Evolutionary conservation across 1,140 invertebrate genomes (phyloP), one percentile per base, ranked within the genome.

Genomic region (Drosophila yakuba): DNA sequence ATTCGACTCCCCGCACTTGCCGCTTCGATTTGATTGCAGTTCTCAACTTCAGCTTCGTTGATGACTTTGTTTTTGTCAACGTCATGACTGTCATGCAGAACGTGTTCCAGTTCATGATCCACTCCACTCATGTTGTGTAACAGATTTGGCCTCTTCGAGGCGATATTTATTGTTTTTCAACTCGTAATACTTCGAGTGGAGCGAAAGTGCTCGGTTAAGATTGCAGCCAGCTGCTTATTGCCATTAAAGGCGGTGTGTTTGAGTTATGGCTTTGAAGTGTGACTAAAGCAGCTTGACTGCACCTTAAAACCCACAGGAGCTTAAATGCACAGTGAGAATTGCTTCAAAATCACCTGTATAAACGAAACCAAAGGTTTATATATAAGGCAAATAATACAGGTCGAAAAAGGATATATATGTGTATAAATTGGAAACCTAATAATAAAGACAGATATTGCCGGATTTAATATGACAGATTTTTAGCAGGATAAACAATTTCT

Each of bases 1-100:
- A n/a, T 20, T 5, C 12, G 4, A 0, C 12, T 12, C 10, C n/a
- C 20, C 23, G 32, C 32, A 32, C 23, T 5, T 23, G 25, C 25
- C 15, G n/a, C 20, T 36, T 75, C 74, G 62, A 69, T 77, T 61
- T 76, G 78, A 71, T 72, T 81, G 79, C 79, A 82, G 79, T 78
- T 81, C 62, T 78, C 67, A 81, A 82, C 78, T 80, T 80, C 71
- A 80, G 74, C 80, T 74, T 57, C 61, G 74, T 82, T 81, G 79
- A 81, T 81, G 79, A 81, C 79, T 81, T 82, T 81, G 79, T 81
- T 81, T 81, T 81, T 82, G 67, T 78, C 75, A 82, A 57, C 74
- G 67, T 81, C 79, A 78, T 67, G 79, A 71, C 68, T 71, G 68
- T 71, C 68, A 71, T 71, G 68, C 68, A 71, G 68, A 71, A 71